These are phyloP conservation scores for Drosophila ochracea DNA, from an alignment of 2,888 invertebrate genomes.

Conservation along the genomic window DNA sequence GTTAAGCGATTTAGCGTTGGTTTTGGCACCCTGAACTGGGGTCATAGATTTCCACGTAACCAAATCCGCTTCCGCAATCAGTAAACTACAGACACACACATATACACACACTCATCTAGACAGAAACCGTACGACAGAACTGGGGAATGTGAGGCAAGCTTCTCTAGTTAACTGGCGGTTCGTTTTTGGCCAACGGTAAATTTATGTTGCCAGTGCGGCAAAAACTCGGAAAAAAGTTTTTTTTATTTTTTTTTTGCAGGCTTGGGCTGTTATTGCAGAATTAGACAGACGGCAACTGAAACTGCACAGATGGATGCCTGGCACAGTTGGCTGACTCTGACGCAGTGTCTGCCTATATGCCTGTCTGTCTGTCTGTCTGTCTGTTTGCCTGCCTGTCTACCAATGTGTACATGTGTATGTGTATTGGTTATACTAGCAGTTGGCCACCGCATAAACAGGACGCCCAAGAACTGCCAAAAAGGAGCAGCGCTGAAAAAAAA, in stretches of 20 bases:
- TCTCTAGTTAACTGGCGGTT: slow-evolving; percentile 75
- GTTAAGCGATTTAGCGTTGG: slow-evolving; percentile 73
- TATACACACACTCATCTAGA: not conserved
- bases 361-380: slow-evolving; percentile 5
- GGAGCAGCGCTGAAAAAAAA: slow-evolving; percentile 19
- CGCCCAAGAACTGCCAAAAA: slow-evolving; percentile 65
- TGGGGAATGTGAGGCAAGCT: slow-evolving; percentile 8
- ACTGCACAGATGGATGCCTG: slow-evolving; percentile 79
- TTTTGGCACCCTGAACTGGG: slow-evolving; percentile 34
- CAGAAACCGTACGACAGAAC: not conserved
- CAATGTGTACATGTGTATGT: slow-evolving; percentile 8
- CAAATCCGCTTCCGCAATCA: slow-evolving; percentile 79
- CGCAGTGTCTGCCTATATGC: slow-evolving; percentile 51
- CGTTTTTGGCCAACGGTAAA: slow-evolving; percentile 78
- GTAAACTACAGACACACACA: slow-evolving; percentile 70
- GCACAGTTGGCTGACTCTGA: slow-evolving; percentile 73
- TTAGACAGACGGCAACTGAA: slow-evolving; percentile 72
- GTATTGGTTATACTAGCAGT: slow-evolving; percentile 60
- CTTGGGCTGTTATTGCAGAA: slow-evolving; percentile 72
- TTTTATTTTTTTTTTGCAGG: not conserved
- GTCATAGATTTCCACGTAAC: slow-evolving; percentile 74
- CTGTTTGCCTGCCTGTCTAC: slow-evolving; percentile 15
- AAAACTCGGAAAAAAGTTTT: slow-evolving; percentile 63
- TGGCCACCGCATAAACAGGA: slow-evolving; percentile 76
- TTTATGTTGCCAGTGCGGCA: slow-evolving; percentile 74